These are phyloP conservation scores for Phyllostomus discolor DNA, from an alignment of 2,113 vertebrate species.

Conservation along the genomic window DNA sequence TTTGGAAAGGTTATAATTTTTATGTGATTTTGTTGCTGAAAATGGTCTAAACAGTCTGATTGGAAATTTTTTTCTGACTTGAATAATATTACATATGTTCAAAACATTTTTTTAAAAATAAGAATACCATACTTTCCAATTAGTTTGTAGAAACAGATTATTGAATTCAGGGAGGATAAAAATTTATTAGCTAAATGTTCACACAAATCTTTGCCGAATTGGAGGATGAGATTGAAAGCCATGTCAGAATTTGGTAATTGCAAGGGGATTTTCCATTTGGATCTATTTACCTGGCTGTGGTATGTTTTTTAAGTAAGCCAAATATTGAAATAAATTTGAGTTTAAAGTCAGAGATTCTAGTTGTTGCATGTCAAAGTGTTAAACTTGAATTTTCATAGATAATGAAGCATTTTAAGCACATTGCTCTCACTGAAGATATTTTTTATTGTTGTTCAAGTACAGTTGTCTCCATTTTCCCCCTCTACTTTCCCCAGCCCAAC, in stretches of 20 bases:
- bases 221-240: background rate
- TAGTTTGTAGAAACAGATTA: background rate
- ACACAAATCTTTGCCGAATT: background rate
- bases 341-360: background rate
- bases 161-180: background rate
- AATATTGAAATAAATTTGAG: slow-evolving; percentile 4
- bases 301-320: background rate
- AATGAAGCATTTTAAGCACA: background rate
- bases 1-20: slow-evolving; percentile 57
- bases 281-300: background rate
- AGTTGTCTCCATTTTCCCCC: too few relatives aligned
- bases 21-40: slow-evolving; percentile 38
- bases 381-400: background rate
- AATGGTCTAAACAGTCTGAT: slow-evolving; percentile 3
- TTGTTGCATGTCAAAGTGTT: background rate
- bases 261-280: background rate
- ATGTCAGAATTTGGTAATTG: background rate
- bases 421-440: background rate
- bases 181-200: background rate
- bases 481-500: too few relatives aligned
- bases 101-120: background rate
- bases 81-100: background rate
- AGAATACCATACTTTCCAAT: background rate
- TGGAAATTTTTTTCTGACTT: background rate
- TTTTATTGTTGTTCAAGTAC: too few relatives aligned